Evolutionary conservation across 92 coral and sea anemone species (phyloP).

Genomic region (Palythoa caribaeorum): DNA sequence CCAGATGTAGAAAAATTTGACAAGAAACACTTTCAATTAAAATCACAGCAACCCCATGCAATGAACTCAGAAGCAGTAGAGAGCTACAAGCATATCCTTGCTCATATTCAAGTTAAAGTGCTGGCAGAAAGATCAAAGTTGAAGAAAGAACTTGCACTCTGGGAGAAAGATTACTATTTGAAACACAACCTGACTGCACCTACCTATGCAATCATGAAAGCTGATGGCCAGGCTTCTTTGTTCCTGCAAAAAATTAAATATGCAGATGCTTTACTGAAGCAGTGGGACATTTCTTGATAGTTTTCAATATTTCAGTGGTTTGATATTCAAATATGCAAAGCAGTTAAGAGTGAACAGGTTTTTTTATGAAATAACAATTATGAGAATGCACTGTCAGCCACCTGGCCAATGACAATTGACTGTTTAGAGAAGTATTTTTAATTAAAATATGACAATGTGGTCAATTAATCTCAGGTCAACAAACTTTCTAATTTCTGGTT

Average conservation of each 20-base stretch:
- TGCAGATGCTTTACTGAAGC: slow-evolving; percentile 19
- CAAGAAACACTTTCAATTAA: slow-evolving; percentile 40
- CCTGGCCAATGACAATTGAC: neutral
- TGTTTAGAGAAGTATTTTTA: slow-evolving; percentile 9
- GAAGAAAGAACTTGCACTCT: slow-evolving; percentile 27
- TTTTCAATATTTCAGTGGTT: slow-evolving; percentile 17
- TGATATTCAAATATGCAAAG: slow-evolving; percentile 2
- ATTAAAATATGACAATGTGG: slow-evolving; percentile 19
- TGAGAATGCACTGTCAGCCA: slow-evolving; percentile 10
- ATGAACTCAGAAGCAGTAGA: slow-evolving; percentile 10
- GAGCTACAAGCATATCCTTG: slow-evolving; percentile 39
- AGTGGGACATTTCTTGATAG: slow-evolving; percentile 13
- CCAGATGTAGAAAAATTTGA: slow-evolving; percentile 48
- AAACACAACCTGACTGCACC: slow-evolving; percentile 39
- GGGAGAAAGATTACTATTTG: slow-evolving; percentile 29
- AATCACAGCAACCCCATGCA: slow-evolving; percentile 34
- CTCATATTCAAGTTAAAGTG: slow-evolving; percentile 40
- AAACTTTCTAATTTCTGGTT: slow-evolving; percentile 2
- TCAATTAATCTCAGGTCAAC: slow-evolving; percentile 29
- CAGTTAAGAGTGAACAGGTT: slow-evolving; percentile 10
- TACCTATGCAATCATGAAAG: slow-evolving; percentile 17
- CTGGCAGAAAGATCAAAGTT: slow-evolving; percentile 44
- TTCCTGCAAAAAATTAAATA: slow-evolving; percentile 35
- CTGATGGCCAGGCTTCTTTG: slow-evolving; percentile 16
- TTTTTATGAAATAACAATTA: slow-evolving; percentile 16